These are phyloP conservation scores for Drosophila littoralis DNA, from an alignment of 1,140 invertebrate species.

Conservation along the genomic window DNA sequence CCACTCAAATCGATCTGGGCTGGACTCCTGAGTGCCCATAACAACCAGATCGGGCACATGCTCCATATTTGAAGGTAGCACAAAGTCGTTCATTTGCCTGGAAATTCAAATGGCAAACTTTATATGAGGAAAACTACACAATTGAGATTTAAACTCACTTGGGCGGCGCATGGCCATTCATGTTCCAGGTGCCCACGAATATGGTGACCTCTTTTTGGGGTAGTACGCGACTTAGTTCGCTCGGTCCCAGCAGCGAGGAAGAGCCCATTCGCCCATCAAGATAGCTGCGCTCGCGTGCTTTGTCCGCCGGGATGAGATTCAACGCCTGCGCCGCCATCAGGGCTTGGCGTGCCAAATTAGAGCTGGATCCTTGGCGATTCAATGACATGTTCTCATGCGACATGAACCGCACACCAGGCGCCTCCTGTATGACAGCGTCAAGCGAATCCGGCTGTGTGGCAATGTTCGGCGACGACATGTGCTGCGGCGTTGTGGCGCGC, in stretches of 20 bases:
- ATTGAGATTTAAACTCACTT: conserved; percentile 85
- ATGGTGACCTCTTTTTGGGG: conserved; percentile 93
- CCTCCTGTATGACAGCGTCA: conserved; percentile 43
- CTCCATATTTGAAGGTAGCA: conserved; percentile 92
- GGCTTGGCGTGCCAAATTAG: conserved; percentile 88
- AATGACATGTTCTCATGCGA: conserved; percentile 81
- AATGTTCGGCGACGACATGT: conserved; percentile 84
- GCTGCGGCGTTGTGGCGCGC: conserved; percentile 75
- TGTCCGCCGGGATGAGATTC: conserved; percentile 91
- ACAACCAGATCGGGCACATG: conserved; percentile 96
- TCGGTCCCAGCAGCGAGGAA: conserved; percentile 91
- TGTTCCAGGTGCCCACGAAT: conserved; percentile 98
- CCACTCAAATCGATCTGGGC: conserved; percentile 93
- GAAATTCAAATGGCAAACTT: background rate
- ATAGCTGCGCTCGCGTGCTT: conserved; percentile 92
- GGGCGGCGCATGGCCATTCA: conserved; percentile 93
- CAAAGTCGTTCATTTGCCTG: conserved; percentile 93
- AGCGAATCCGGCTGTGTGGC: conserved; percentile 67
- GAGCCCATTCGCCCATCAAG: conserved; percentile 91
- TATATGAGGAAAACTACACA: background rate
- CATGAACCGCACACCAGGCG: conserved; percentile 67
- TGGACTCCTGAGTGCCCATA: conserved; percentile 96
- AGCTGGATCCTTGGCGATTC: conserved; percentile 67
- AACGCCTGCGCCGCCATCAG: conserved; percentile 91
- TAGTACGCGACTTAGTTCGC: conserved; percentile 93